Base-by-base conservation (phyloP, 2,797 vertebrate species). In the Sebastolobus altivelis region DNA sequence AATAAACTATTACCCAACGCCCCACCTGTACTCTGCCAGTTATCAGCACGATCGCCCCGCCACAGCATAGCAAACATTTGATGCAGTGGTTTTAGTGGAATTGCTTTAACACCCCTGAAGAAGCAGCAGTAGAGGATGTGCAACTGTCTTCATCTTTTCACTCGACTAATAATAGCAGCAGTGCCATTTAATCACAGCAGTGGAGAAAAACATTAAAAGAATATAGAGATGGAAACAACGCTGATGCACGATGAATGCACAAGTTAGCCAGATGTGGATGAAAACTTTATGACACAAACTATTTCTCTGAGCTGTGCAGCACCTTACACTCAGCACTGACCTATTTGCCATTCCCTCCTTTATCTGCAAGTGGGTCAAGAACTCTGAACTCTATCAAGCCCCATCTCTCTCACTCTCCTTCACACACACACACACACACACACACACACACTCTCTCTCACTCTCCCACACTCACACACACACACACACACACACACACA, bases 281-380 rank as follows among this genome's bases (percentile, higher is more conserved):
- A 76, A 85, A 87, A 82, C 77, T 88, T 82, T 16, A 72, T 60
- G 49, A 79, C 68, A 61, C 63, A 33, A 75, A 54, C 20, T 65
- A 22, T 67, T 79, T 79, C 66, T 72, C 55, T 6, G 29, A 81
- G 77, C 78, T 55, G 59, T 83, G 88, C 72, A 79, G 84, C 80
- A 92, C 88, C 91, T 90, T 85, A 77, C 81, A 79, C 61, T 86
- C 88, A 84, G 83, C 82, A 88, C 76, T 92, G 93, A 93, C 92
- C 92, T 65, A 92, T 89, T 94, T 95, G 93, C 83, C 82, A 86
- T 87, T 85, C 86, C 74, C 66, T 91, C 73, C 82, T 90, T 93
- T 91, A 92, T 93, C 88, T 93, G 91, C 91, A 96, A 96, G 85
- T 95, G 93, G 95, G 93, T 96, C 95, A 95, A 94, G 93, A 93